These are phyloP conservation scores for Aethes cnicana DNA, from an alignment of 2,888 invertebrate genomes.

Conservation along the genomic window DNA sequence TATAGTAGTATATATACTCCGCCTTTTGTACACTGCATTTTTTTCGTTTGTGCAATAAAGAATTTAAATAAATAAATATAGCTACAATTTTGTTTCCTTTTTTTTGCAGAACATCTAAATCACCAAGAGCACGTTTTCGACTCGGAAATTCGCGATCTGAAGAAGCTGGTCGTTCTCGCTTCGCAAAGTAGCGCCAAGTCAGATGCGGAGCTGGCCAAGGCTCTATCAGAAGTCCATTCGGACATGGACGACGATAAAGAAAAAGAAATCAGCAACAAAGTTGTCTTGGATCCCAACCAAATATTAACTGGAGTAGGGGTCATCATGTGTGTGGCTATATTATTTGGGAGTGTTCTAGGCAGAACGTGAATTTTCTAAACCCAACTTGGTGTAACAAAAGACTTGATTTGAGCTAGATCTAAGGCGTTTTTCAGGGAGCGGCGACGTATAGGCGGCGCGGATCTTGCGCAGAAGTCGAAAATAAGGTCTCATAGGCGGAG, in stretches of 20 bases:
- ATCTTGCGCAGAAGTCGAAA: too few species aligned
- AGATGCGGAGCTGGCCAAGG: conserved; percentile 67
- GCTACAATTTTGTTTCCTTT: background rate
- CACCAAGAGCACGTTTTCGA: conserved; percentile 63
- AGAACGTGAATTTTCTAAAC: conserved; percentile 62
- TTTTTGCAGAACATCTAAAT: conserved; percentile 64
- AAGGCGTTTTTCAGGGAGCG: too few species aligned
- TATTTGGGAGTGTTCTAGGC: conserved; percentile 65
- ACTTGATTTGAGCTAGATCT: too few species aligned
- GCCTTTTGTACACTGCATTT: too few species aligned
- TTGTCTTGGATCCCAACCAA: conserved; percentile 59
- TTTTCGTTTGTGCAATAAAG: too few species aligned
- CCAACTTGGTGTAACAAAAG: too few species aligned
- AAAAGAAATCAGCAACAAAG: conserved; percentile 42
- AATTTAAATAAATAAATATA: too few species aligned
- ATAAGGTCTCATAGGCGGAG: too few species aligned
- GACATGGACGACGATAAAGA: conserved; percentile 63
- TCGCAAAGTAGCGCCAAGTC: conserved; percentile 67
- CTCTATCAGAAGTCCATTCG: conserved; percentile 64
- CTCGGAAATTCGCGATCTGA: conserved; percentile 61
- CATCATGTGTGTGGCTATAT: conserved; percentile 59
- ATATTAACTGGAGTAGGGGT: conserved; percentile 64
- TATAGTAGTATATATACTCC: too few species aligned
- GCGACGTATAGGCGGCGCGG: too few species aligned
- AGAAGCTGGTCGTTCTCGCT: conserved; percentile 57